Percentiles rank a stretch among this genome's conserved stretches.
phyloP scores from a whole-genome alignment of 2,888 invertebrate genomes.

The Drosophila acutilabella region DNA sequence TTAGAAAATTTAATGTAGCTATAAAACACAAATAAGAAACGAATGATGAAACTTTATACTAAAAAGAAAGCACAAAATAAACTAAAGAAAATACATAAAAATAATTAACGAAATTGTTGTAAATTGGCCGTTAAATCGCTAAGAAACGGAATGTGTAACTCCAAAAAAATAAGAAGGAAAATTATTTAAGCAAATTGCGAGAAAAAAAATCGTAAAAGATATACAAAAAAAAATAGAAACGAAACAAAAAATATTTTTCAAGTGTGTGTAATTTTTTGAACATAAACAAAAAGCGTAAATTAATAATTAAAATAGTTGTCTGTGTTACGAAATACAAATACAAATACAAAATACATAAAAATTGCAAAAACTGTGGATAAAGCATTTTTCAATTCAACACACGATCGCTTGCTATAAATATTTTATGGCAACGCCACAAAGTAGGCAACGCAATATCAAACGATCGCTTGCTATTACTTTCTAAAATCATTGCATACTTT shows the following conservation, averaged over 20 bases:
- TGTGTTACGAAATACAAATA: constrained; percentile 77
- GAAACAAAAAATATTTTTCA: constrained; percentile 72
- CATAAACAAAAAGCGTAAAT: constrained; percentile 65
- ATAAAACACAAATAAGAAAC: constrained; percentile 38
- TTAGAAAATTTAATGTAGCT: constrained; percentile 73
- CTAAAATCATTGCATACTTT: constrained; percentile 50
- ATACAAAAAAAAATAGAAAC: constrained; percentile 19
- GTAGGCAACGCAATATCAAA: constrained; percentile 37
- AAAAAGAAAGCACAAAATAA: constrained; percentile 39
- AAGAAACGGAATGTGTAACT: constrained; percentile 32
- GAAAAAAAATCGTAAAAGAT: neutral
- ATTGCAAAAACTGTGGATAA: constrained; percentile 63
- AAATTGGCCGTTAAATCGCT: constrained; percentile 29
- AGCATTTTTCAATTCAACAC: constrained; percentile 25
- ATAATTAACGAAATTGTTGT: constrained; percentile 44
- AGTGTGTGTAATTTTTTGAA: constrained; percentile 81
- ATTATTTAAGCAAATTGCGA: constrained; percentile 36
- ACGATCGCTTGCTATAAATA: constrained; percentile 55
- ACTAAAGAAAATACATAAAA: constrained; percentile 31
- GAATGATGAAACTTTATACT: constrained; percentile 51
- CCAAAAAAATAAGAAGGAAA: constrained; percentile 13
- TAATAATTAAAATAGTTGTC: constrained; percentile 78
- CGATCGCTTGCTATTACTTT: constrained; percentile 1
- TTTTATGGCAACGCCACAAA: constrained; percentile 59
- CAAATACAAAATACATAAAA: constrained; percentile 63